Base-by-base conservation (phyloP, 2,113 vertebrate genomes). In the Eretmochelys imbricata region DNA sequence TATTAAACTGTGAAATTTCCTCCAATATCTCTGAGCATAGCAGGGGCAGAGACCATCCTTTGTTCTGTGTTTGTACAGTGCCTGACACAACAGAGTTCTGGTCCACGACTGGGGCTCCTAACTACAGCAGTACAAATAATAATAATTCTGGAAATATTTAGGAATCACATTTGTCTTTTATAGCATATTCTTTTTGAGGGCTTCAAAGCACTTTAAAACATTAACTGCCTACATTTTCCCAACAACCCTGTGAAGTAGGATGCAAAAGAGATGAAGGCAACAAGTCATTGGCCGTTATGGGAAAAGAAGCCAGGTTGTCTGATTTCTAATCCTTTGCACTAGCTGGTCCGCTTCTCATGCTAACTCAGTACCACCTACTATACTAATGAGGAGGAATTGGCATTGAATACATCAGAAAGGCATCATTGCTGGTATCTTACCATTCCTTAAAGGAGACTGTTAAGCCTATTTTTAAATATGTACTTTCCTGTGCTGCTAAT, bases 311-410 rank as follows among this genome's bases (percentile, higher is more conserved):
- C 55, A 72, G 4, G 54, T 89, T 72, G 38, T 50, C 55, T 81
- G 84, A 82, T 93, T 59, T 80, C 27, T 50, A 75, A 88, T n/a
- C 80, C 76, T 90, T 90, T 93, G 19, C 84, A 76, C 82, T 82
- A 5, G 0, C 0, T 65, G 53, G 38, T 11, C 80, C 83, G 82
- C 22, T 29, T 94, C 24, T 69, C 65, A 2, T 75, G 50, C 80
- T 91, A 54, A 42, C 50, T 85, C 1, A 0, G 38, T 85, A 54
- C 91, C 90, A 87, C 76, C 38, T 80, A 48, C 69, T 89, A 46
- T 42, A 80, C 87, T 89, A 76, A 75, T 14, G 48, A 93, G 69
- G 76, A 89, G 85, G 35, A 89, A 82, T 29, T 59, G 55, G 10
- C 76, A n/a, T 90, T 93, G 94, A 31, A 59, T 4, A 87, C 46